Conservation (phyloP, 2,113 vertebrate genomes). For the Phainopepla nitens region DNA sequence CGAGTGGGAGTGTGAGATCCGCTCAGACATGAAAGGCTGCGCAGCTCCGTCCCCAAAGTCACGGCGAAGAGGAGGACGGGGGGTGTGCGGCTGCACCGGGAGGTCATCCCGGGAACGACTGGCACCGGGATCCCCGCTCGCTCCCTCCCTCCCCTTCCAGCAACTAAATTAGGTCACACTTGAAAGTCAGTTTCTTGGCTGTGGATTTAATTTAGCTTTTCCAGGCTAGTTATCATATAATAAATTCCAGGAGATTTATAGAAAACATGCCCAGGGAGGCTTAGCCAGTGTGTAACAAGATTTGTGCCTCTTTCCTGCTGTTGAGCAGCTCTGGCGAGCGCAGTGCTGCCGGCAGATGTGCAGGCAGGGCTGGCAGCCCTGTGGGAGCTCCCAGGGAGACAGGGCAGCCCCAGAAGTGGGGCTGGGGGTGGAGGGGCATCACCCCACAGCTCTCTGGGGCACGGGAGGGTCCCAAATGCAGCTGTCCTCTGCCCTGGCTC, state of each 20-base stretch:
- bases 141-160: neutral
- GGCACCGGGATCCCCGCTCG: neutral
- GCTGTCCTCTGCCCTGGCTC: neutral
- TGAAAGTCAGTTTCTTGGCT: constrained; percentile 58
- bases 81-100: neutral
- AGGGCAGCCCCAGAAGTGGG: neutral
- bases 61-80: neutral
- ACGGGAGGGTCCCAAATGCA: rapidly evolving
- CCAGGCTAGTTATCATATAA: constrained; percentile 58
- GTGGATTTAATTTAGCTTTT: constrained; percentile 61
- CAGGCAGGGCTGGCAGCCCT: neutral
- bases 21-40: neutral
- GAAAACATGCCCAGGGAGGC: constrained; percentile 60
- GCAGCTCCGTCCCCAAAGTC: neutral
- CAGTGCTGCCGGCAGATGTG: neutral
- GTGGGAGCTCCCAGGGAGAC: neutral
- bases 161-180: constrained; percentile 43
- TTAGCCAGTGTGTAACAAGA: constrained; percentile 57
- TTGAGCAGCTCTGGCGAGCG: neutral
- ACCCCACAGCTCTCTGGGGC: neutral
- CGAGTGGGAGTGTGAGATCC: constrained; percentile 11
- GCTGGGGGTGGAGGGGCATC: neutral
- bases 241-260: constrained; percentile 62
- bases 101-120: constrained; percentile 4
- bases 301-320: constrained; percentile 24